Conservation (phyloP, 2,888 invertebrate species). For the Lepetodrilus schrolli region DNA sequence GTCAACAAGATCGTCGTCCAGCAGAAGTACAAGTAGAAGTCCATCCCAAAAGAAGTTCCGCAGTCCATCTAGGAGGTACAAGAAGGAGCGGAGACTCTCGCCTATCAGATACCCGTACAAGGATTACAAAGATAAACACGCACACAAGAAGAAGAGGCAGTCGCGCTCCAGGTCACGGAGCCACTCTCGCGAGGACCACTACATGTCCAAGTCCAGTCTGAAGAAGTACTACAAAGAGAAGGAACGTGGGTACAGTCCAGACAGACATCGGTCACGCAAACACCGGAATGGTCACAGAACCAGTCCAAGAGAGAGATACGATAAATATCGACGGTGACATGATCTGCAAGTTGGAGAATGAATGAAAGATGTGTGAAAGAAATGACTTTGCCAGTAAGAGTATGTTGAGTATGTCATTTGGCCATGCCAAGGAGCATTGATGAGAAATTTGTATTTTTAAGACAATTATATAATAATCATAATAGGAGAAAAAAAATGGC, state of each 20-base stretch:
- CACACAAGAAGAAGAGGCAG: conserved; percentile 54
- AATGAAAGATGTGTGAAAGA: not conserved
- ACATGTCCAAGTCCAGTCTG: conserved; percentile 27
- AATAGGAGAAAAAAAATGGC: too few species aligned
- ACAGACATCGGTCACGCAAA: conserved; percentile 56
- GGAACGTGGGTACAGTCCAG: conserved; percentile 40
- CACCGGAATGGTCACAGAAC: conserved; percentile 57
- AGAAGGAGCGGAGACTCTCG: conserved; percentile 52
- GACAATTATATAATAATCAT: too few species aligned
- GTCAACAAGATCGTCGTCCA: conserved; percentile 44
- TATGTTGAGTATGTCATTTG: too few species aligned
- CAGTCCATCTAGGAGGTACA: conserved; percentile 48
- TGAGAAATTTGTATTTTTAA: too few species aligned
- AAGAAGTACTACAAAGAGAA: conserved; percentile 46
- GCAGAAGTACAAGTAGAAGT: conserved; percentile 51
- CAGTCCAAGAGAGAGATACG: conserved; percentile 50
- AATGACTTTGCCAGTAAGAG: not conserved
- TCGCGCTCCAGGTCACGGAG: conserved; percentile 51
- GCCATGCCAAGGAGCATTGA: too few species aligned
- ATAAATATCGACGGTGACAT: conserved; percentile 41
- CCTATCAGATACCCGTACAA: conserved; percentile 48
- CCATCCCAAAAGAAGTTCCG: conserved; percentile 43
- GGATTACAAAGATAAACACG: conserved; percentile 52
- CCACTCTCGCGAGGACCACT: conserved; percentile 39
- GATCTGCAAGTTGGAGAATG: not conserved